Conservation (phyloP, 2,113 vertebrate species). For the Syngnathus scovelli region DNA sequence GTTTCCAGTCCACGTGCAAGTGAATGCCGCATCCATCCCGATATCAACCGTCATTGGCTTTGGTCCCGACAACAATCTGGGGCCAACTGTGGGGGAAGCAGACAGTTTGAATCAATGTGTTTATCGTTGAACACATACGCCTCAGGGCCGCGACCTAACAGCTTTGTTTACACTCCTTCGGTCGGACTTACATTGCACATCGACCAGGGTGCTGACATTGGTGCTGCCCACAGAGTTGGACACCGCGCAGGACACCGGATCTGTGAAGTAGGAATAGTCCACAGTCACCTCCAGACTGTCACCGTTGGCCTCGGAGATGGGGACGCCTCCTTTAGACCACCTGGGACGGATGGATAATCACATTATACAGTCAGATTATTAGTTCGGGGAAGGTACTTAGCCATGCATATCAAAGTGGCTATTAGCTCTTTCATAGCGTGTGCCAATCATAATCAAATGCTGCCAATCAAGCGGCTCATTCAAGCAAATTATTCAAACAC, state of each 20-base stretch:
- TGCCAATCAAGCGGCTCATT: constrained; percentile 47
- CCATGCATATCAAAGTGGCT: constrained; percentile 38
- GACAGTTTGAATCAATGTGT: constrained; percentile 29
- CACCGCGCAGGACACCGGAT: constrained; percentile 86
- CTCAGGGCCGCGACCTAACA: constrained; percentile 1
- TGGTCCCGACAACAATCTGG: constrained; percentile 76
- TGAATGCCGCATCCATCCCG: constrained; percentile 82
- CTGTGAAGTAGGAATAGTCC: constrained; percentile 84
- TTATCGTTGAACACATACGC: constrained; percentile 15
- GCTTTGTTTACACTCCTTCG: constrained; percentile 3
- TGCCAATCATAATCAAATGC: constrained; percentile 56
- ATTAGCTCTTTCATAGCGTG: constrained; percentile 49
- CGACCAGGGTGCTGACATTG: constrained; percentile 84
- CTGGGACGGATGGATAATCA: constrained; percentile 58
- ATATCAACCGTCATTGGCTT: constrained; percentile 76
- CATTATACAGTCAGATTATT: constrained; percentile 37
- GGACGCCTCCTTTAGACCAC: constrained; percentile 84
- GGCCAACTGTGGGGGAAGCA: constrained; percentile 73
- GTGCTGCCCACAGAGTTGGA: constrained; percentile 85
- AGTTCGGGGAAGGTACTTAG: constrained; percentile 32
- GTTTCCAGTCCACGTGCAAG: constrained; percentile 85
- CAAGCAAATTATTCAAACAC: constrained; percentile 15
- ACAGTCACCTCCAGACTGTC: constrained; percentile 80
- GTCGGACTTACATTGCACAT: constrained; percentile 81
- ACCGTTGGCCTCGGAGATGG: constrained; percentile 79